Evolutionary conservation across 2,888 invertebrate species (phyloP).

Genomic region (Oscheius myriophilus): DNA sequence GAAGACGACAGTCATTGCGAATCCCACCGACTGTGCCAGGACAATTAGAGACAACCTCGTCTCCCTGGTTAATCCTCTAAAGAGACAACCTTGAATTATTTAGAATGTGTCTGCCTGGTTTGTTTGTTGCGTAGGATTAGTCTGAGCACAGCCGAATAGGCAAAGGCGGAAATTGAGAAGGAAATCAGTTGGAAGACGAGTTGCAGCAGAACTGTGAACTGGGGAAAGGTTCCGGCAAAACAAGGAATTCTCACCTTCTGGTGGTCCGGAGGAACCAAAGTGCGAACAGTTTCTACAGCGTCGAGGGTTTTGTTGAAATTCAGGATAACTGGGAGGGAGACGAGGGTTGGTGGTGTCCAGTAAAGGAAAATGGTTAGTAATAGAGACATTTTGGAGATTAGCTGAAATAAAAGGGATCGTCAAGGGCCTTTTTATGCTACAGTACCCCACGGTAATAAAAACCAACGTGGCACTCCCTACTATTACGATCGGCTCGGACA

Average conservation of each 20-base stretch:
- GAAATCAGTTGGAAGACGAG: constrained; percentile 10
- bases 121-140: constrained; percentile 1
- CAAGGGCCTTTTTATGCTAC: no score
- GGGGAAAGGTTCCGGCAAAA: neutral
- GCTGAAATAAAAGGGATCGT: neutral
- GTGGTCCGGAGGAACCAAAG: constrained; percentile 7
- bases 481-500: no score
- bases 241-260: constrained; percentile 7
- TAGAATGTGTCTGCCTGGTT: constrained; percentile 1
- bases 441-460: no score
- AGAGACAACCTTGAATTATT: neutral
- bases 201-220: constrained; percentile 13
- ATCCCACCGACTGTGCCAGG: constrained; percentile 10
- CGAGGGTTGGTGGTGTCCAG: constrained; percentile 3
- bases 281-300: neutral
- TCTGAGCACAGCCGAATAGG: constrained; percentile 5
- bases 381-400: neutral
- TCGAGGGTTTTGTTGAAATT: constrained; percentile 12
- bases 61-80: constrained; percentile 7
- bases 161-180: constrained; percentile 9
- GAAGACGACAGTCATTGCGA: constrained; percentile 16
- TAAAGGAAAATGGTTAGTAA: neutral
- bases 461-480: no score
- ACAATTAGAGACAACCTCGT: constrained; percentile 9
- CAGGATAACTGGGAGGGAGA: constrained; percentile 14